Conservation (phyloP, 2,888 invertebrate species). For the Plebejus argus region DNA sequence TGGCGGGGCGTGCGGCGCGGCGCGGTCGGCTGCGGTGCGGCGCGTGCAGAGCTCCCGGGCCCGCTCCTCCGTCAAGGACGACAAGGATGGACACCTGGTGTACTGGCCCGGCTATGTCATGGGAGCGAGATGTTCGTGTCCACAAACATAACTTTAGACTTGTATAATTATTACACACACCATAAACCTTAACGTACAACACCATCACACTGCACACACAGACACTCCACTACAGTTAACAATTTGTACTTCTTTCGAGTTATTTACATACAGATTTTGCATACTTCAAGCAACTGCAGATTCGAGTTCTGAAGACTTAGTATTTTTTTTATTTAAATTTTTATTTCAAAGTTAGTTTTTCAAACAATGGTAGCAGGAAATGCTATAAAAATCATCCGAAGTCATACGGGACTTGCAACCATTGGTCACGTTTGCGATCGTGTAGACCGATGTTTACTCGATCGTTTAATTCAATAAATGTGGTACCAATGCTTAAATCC, state of each 20-base stretch:
- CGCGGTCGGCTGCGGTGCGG: constrained; percentile 50
- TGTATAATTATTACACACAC: constrained; percentile 42
- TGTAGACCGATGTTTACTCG: constrained; percentile 15
- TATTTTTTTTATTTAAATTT: constrained; percentile 42
- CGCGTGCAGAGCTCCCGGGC: constrained; percentile 88
- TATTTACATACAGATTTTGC: constrained; percentile 43
- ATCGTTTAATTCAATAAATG: constrained; percentile 32
- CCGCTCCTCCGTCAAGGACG: constrained; percentile 97
- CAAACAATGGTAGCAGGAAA: constrained; percentile 42
- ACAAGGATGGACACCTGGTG: constrained; percentile 99
- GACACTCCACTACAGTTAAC: constrained; percentile 41
- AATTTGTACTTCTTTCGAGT: constrained; percentile 35
- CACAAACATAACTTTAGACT: constrained; percentile 80
- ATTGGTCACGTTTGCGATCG: constrained; percentile 39
- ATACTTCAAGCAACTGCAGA: constrained; percentile 51
- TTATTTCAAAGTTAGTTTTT: constrained; percentile 50
- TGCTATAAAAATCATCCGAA: constrained; percentile 43
- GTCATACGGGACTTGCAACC: constrained; percentile 60
- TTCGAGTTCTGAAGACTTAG: constrained; percentile 54
- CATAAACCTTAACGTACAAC: constrained; percentile 39
- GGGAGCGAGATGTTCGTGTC: constrained; percentile 99
- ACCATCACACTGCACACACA: constrained; percentile 45
- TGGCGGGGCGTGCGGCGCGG: constrained; percentile 45
- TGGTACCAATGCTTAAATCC: constrained; percentile 58
- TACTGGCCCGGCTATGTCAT: constrained; percentile 99